A percentile compares a stretch with the other conserved stretches of the same genome.
Evolutionary conservation across 2,888 invertebrate species (phyloP).

Genomic region (Ecliptopera silaceata): DNA sequence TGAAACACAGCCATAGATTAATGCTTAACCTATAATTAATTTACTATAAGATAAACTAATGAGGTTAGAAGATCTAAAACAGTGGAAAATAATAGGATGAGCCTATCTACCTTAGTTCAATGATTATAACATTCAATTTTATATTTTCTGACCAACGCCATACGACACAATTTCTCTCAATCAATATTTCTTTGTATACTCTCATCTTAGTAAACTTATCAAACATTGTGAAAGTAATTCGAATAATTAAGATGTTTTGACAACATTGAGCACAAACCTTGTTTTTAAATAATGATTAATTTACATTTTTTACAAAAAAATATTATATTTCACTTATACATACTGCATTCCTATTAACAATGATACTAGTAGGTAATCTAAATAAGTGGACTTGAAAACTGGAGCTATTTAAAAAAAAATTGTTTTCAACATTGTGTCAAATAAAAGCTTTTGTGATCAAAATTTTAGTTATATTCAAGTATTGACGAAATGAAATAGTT

Average conservation of each 20-base stretch:
- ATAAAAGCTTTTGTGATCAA: too few species aligned
- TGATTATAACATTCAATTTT: neutral
- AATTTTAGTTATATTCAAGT: too few species aligned
- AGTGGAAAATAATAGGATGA: constrained; percentile 4
- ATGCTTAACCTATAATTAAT: constrained; percentile 51
- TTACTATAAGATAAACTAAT: constrained; percentile 21
- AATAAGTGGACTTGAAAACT: constrained; percentile 6
- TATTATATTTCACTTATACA: constrained; percentile 8
- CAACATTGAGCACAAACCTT: neutral
- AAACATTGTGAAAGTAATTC: too few species aligned
- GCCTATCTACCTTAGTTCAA: neutral
- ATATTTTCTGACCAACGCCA: neutral
- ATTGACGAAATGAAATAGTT: too few species aligned
- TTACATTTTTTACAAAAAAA: constrained; percentile 24
- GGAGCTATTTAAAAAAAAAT: neutral
- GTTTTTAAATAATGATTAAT: neutral
- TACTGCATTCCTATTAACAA: neutral
- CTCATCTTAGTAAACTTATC: too few species aligned
- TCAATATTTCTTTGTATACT: too few species aligned
- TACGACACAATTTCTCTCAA: neutral
- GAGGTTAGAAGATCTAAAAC: constrained; percentile 14
- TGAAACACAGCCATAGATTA: constrained; percentile 82
- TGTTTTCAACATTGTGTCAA: too few species aligned
- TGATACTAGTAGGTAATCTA: too few species aligned
- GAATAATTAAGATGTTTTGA: neutral